Percentiles rank a stretch among this genome's conserved stretches.
phyloP scores from a whole-genome alignment of 2,113 vertebrate species.

The Saccopteryx leptura region DNA sequence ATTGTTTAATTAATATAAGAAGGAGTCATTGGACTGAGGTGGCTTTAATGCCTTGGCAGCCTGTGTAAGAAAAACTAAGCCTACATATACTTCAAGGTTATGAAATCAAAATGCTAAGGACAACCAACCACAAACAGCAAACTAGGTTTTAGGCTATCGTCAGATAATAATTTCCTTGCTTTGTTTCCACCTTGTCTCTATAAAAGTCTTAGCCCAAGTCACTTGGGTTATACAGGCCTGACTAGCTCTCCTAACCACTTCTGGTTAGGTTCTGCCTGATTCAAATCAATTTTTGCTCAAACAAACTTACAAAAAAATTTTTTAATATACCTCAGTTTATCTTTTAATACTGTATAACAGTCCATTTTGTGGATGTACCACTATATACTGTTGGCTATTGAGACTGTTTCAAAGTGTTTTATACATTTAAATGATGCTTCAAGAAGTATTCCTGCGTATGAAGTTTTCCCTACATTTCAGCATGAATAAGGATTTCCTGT shows the following conservation, averaged over 20 bases:
- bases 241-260: not conserved
- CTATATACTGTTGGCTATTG: not conserved
- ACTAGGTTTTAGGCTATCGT: not conserved
- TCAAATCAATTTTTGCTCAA: not conserved
- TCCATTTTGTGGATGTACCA: not conserved
- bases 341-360: not conserved
- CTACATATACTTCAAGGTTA: not conserved
- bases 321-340: not conserved
- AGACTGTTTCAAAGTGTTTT: slow-evolving; percentile 18
- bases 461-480: not conserved
- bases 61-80: not conserved
- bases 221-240: no score
- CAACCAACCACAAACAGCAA: not conserved
- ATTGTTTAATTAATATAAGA: not conserved
- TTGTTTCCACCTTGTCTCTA: not conserved
- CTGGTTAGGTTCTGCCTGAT: not conserved
- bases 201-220: not conserved
- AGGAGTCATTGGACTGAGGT: not conserved
- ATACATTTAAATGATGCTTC: not conserved
- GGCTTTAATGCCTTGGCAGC: not conserved
- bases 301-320: not conserved
- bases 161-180: not conserved
- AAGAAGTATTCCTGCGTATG: not conserved
- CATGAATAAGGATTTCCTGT: not conserved
- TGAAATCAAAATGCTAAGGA: not conserved